phyloP scores from a whole-genome alignment of 2,888 invertebrate species.

The Taenaris catops region DNA sequence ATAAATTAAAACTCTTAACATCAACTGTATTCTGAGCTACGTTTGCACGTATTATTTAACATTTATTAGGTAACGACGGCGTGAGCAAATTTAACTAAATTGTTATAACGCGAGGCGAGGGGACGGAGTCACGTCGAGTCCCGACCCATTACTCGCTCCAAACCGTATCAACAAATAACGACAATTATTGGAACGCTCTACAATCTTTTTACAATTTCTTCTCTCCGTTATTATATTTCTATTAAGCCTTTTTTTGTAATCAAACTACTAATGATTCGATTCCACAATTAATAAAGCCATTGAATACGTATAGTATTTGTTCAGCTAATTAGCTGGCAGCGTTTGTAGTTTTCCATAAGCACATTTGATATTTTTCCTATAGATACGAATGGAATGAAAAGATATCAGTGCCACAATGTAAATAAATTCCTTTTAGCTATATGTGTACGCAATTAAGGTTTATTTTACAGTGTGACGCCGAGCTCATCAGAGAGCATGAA shows the following conservation, averaged over 20 bases:
- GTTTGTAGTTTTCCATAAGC: too few species aligned
- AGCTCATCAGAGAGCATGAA: constrained; percentile 50
- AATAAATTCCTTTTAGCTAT: too few species aligned
- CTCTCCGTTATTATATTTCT: constrained; percentile 79
- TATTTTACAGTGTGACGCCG: constrained; percentile 4
- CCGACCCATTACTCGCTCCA: constrained; percentile 75
- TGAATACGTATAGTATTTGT: too few species aligned
- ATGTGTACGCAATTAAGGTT: constrained; percentile 8
- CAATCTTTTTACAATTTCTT: constrained; percentile 80
- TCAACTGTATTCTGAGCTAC: too few species aligned
- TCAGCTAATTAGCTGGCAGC: too few species aligned
- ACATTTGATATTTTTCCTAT: too few species aligned
- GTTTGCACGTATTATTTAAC: too few species aligned
- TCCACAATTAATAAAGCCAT: too few species aligned
- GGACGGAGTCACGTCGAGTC: constrained; percentile 68
- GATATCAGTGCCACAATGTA: too few species aligned
- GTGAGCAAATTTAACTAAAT: constrained; percentile 51
- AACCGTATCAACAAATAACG: constrained; percentile 79
- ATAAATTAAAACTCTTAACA: too few species aligned
- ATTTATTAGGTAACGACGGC: too few species aligned
- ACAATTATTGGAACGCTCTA: constrained; percentile 79
- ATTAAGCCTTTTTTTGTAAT: constrained; percentile 80
- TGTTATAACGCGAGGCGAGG: constrained; percentile 37
- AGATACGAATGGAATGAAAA: too few species aligned
- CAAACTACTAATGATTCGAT: constrained; percentile 80